These are phyloP conservation scores for Notocelia uddmanniana DNA, from an alignment of 2,888 invertebrate species.

Conservation along the genomic window DNA sequence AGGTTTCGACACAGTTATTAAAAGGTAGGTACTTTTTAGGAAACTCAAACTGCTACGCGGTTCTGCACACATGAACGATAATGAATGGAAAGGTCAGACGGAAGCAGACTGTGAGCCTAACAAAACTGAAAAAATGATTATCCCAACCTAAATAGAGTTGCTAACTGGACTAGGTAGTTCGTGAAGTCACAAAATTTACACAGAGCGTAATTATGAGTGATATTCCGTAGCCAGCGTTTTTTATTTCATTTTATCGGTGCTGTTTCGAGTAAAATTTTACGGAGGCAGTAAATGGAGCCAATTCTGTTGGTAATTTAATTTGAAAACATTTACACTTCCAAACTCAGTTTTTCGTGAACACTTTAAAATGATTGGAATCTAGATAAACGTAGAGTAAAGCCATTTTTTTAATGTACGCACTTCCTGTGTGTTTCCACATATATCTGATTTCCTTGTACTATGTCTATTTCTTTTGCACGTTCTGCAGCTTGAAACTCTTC, in stretches of 20 bases:
- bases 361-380: no score
- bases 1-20: no score
- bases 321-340: background rate
- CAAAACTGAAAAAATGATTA: constrained; percentile 10
- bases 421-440: no score
- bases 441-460: no score
- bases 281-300: constrained; percentile 10
- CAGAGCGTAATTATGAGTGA: constrained; percentile 23
- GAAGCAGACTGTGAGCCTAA: constrained; percentile 4
- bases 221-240: constrained; percentile 6
- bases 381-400: no score
- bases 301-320: constrained; percentile 7
- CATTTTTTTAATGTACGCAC: no score
- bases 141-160: background rate
- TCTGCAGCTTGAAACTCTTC: no score
- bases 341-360: no score
- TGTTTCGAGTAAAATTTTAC: constrained; percentile 1
- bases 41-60: constrained; percentile 9
- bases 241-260: background rate
- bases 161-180: background rate
- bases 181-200: constrained; percentile 4
- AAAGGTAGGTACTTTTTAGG: background rate
- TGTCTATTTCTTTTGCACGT: no score
- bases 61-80: constrained; percentile 2
- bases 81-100: constrained; percentile 5